Conservation (phyloP, 2,797 vertebrate genomes). For the Halcyon badia region DNA sequence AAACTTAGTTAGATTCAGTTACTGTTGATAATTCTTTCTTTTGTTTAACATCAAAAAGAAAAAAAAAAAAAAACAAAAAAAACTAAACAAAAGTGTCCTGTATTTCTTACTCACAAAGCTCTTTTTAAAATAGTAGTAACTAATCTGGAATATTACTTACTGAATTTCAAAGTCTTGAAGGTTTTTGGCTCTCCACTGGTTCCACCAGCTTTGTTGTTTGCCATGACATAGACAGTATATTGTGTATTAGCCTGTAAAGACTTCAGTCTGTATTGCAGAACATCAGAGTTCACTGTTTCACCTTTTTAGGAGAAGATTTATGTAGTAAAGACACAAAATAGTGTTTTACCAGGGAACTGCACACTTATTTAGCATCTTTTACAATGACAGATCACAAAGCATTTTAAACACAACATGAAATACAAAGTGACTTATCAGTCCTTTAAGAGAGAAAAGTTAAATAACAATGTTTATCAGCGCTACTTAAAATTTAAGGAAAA, state of each 20-base stretch:
- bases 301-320: constrained; percentile 45
- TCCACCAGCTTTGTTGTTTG: constrained; percentile 75
- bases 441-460: not conserved
- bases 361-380: not conserved
- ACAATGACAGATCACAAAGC: not conserved
- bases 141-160: constrained; percentile 69
- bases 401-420: not conserved
- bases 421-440: not conserved
- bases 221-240: constrained; percentile 76
- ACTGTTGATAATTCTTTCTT: not conserved
- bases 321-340: not conserved
- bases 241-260: constrained; percentile 69
- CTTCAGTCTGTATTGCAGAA: constrained; percentile 66
- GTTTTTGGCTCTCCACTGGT: constrained; percentile 22
- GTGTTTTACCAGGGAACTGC: not conserved
- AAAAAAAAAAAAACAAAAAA: not conserved
- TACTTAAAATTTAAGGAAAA: not conserved
- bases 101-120: not conserved
- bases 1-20: not conserved
- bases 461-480: not conserved
- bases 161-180: constrained; percentile 76
- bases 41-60: not conserved
- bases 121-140: not conserved
- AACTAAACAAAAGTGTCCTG: not conserved
- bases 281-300: constrained; percentile 65